Percentiles rank a stretch among this genome's conserved stretches.
These are phyloP conservation scores for Mormoops blainvillei DNA, from an alignment of 2,113 vertebrate species.

Conservation along the genomic window DNA sequence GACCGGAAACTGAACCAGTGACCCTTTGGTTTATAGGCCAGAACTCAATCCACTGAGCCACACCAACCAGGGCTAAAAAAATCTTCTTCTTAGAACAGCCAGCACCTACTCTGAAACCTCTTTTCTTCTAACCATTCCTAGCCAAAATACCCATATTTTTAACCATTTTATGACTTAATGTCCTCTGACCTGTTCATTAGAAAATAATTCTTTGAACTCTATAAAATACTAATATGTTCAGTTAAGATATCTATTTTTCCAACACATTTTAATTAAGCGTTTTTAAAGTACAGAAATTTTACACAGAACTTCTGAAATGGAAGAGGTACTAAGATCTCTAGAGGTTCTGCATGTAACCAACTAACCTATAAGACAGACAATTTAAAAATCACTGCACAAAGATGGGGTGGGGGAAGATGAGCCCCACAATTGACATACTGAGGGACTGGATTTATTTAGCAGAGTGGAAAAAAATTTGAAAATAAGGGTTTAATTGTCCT, in stretches of 20 bases:
- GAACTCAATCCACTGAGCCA: too few species aligned
- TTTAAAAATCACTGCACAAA: neutral
- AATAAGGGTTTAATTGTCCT: neutral
- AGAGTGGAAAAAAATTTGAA: neutral
- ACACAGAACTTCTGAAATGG: neutral
- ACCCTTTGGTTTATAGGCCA: too few species aligned
- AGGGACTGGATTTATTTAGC: neutral
- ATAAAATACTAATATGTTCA: neutral
- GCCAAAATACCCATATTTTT: neutral
- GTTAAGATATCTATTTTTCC: neutral
- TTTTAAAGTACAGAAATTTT: neutral
- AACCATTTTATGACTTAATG: neutral
- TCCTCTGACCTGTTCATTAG: neutral
- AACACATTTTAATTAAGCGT: neutral
- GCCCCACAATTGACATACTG: rapidly evolving
- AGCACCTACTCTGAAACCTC: rapidly evolving
- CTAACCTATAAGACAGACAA: neutral
- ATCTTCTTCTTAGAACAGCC: neutral
- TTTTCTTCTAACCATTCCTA: neutral
- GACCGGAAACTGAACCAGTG: too few species aligned
- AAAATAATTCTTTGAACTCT: neutral
- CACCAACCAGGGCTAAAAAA: too few species aligned
- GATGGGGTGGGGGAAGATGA: rapidly evolving
- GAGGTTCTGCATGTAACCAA: too few species aligned
- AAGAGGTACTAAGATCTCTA: neutral